These are phyloP conservation scores for Hololepta plana DNA, from an alignment of 2,888 invertebrate genomes.

Conservation along the genomic window DNA sequence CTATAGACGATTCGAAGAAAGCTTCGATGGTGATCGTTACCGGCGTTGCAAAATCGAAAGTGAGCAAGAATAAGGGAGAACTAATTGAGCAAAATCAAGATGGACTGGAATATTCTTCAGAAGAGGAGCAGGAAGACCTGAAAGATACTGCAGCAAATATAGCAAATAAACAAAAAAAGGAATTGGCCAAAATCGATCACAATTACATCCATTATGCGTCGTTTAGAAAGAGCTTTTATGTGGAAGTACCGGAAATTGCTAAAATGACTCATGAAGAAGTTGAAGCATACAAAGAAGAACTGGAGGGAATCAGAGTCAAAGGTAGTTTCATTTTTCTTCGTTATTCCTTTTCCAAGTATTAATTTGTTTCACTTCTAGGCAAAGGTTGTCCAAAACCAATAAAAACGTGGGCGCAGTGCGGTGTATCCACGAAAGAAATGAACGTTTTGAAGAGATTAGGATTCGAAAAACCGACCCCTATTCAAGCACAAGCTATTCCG, in stretches of 20 bases:
- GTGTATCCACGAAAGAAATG: slow-evolving; percentile 88
- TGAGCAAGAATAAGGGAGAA: slow-evolving; percentile 69
- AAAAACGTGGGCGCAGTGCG: slow-evolving; percentile 95
- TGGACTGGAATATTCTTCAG: slow-evolving; percentile 91
- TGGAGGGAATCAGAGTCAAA: slow-evolving; percentile 91
- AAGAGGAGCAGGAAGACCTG: slow-evolving; percentile 89
- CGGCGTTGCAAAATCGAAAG: slow-evolving; percentile 67
- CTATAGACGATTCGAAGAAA: slow-evolving; percentile 25
- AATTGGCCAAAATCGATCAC: slow-evolving; percentile 85
- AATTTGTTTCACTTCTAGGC: slow-evolving; percentile 13
- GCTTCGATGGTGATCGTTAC: slow-evolving; percentile 59
- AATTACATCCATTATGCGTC: slow-evolving; percentile 68
- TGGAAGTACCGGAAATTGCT: slow-evolving; percentile 89
- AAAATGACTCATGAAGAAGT: slow-evolving; percentile 80
- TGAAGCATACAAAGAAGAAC: slow-evolving; percentile 65
- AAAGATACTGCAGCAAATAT: slow-evolving; percentile 77
- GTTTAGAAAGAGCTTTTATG: slow-evolving; percentile 92
- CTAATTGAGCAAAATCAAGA: slow-evolving; percentile 98
- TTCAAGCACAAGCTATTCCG: slow-evolving; percentile 94
- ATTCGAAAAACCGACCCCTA: slow-evolving; percentile 96
- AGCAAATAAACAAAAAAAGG: slow-evolving; percentile 82
- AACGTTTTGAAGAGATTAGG: slow-evolving; percentile 76
- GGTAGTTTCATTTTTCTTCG: slow-evolving; percentile 30
- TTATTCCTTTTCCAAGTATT: slow-evolving; percentile 3
- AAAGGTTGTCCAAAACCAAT: slow-evolving; percentile 94